These are phyloP conservation scores for Bathynomus jamesi DNA, from an alignment of 1,140 invertebrate genomes.

Conservation along the genomic window DNA sequence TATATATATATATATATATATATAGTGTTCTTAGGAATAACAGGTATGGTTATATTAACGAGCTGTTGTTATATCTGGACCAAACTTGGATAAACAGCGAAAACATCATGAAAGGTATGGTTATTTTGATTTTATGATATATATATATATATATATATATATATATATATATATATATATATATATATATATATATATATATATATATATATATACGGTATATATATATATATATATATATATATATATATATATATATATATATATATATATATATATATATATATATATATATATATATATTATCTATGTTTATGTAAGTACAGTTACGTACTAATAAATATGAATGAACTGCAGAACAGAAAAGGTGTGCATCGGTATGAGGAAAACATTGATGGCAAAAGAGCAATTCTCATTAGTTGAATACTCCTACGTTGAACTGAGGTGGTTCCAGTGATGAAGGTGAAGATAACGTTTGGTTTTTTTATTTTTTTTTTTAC, in stretches of 20 bases:
- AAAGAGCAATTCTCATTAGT: no score
- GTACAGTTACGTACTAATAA: neutral
- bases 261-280: slow-evolving; percentile 2
- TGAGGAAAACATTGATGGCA: no score
- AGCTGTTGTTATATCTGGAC: no score
- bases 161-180: neutral
- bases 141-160: neutral
- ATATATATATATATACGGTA: neutral
- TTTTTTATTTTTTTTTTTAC: neutral
- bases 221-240: neutral
- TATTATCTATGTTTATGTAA: neutral
- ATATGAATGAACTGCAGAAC: neutral
- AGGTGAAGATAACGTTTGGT: neutral
- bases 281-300: slow-evolving; percentile 3
- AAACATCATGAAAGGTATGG: no score
- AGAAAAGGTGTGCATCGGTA: neutral
- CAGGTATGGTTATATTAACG: no score
- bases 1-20: no score
- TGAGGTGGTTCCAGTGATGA: no score
- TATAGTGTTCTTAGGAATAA: no score
- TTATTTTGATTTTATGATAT: no score
- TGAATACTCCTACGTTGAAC: no score
- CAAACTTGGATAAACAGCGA: no score
- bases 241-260: neutral
- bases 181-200: neutral